Percentiles rank a stretch among this genome's conserved stretches.
These are phyloP conservation scores for Halichoerus grypus DNA, from an alignment of 2,113 vertebrate genomes.

Conservation along the genomic window DNA sequence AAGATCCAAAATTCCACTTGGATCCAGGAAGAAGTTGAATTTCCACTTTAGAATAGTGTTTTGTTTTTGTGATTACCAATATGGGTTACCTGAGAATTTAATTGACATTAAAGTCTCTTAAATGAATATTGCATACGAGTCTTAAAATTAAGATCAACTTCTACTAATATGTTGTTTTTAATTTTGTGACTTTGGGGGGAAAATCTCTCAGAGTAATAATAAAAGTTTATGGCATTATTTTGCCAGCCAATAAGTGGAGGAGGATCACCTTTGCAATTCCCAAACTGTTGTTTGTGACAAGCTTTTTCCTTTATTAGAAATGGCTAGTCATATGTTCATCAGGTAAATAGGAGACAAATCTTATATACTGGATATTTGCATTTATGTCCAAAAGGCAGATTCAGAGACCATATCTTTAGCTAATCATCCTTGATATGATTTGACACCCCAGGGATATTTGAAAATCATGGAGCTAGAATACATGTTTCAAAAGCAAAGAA, in stretches of 20 bases:
- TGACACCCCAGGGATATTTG: not conserved
- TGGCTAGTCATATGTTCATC: not conserved
- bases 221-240: not conserved
- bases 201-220: not conserved
- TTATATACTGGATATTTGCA: not conserved
- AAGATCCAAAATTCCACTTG: slow-evolving; percentile 42
- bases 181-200: not conserved
- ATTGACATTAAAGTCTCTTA: not conserved
- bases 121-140: not conserved
- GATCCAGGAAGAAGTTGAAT: slow-evolving; percentile 31
- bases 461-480: not conserved
- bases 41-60: slow-evolving; percentile 41
- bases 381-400: slow-evolving; percentile 28
- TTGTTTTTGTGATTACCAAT: slow-evolving; percentile 38
- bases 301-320: slow-evolving; percentile 36
- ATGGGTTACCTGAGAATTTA: slow-evolving; percentile 19
- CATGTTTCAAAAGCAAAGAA: slow-evolving; percentile 27
- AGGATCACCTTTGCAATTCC: not conserved
- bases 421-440: not conserved
- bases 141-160: slow-evolving; percentile 27
- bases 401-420: not conserved
- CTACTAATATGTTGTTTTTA: not conserved
- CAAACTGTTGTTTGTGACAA: not conserved
- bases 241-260: not conserved
- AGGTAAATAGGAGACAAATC: not conserved